These are phyloP conservation scores for Diadegma fenestrale DNA, from an alignment of 2,888 invertebrate genomes.

Conservation along the genomic window DNA sequence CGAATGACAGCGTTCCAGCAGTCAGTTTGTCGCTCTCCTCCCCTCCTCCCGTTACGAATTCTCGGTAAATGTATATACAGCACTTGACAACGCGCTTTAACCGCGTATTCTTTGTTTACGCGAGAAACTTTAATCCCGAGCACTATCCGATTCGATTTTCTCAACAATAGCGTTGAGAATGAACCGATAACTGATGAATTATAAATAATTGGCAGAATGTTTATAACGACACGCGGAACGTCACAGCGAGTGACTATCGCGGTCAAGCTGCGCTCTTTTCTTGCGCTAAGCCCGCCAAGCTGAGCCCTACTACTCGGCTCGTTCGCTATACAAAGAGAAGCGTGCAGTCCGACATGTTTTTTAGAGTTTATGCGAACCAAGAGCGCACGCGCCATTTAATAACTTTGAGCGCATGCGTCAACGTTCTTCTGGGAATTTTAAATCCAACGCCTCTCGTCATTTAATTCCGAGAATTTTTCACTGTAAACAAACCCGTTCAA, in stretches of 20 bases:
- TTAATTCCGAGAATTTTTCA: background rate
- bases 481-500: background rate
- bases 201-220: background rate
- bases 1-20: slow-evolving; percentile 51
- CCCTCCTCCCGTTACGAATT: background rate
- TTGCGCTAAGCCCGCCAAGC: slow-evolving; percentile 36
- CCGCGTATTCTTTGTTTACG: slow-evolving; percentile 23
- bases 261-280: slow-evolving; percentile 40
- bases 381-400: slow-evolving; percentile 37
- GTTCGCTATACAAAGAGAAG: slow-evolving; percentile 1
- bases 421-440: slow-evolving; percentile 38
- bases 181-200: background rate
- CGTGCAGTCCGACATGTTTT: slow-evolving; percentile 6
- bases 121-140: background rate
- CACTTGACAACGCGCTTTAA: slow-evolving; percentile 10
- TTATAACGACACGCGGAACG: background rate
- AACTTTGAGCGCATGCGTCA: slow-evolving; percentile 11
- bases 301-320: background rate
- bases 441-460: slow-evolving; percentile 26
- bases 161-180: background rate
- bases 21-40: slow-evolving; percentile 3
- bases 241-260: slow-evolving; percentile 10
- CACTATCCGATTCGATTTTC: slow-evolving; percentile 10
- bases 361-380: slow-evolving; percentile 6
- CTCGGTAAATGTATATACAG: slow-evolving; percentile 1